Conservation (phyloP, 2,888 invertebrate species). For the Clivina fossor region DNA sequence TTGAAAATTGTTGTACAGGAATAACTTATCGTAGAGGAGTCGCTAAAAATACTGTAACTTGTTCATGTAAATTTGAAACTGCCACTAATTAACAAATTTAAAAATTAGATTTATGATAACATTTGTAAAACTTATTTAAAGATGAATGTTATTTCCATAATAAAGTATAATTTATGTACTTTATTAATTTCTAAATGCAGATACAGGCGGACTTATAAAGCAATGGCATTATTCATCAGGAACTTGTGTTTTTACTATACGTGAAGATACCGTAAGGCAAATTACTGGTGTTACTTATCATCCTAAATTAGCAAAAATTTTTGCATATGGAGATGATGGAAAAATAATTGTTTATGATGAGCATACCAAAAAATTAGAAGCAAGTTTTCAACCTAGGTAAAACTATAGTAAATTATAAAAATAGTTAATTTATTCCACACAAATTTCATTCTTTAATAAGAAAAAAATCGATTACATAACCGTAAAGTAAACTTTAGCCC, state of each 20-base stretch:
- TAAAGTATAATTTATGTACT: too few relatives aligned
- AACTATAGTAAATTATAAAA: slow-evolving; percentile 4
- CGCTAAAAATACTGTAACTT: slow-evolving; percentile 59
- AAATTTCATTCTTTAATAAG: neutral
- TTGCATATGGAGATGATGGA: slow-evolving; percentile 66
- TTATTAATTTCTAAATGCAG: slow-evolving; percentile 49
- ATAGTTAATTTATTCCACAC: neutral
- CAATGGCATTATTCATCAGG: slow-evolving; percentile 68
- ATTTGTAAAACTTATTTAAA: too few relatives aligned
- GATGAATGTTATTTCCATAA: too few relatives aligned
- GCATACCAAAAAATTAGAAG: slow-evolving; percentile 65
- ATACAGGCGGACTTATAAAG: slow-evolving; percentile 68
- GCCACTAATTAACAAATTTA: too few relatives aligned
- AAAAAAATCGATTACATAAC: neutral
- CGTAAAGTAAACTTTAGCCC: too few relatives aligned
- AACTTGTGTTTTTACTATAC: slow-evolving; percentile 65
- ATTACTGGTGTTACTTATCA: slow-evolving; percentile 65
- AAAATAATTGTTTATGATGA: slow-evolving; percentile 68
- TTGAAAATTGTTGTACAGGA: slow-evolving; percentile 61
- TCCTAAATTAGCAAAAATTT: slow-evolving; percentile 59
- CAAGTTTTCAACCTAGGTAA: slow-evolving; percentile 17
- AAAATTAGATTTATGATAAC: too few relatives aligned
- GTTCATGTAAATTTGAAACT: too few relatives aligned
- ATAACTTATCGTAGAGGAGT: slow-evolving; percentile 64
- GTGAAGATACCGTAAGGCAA: slow-evolving; percentile 67